Evolutionary conservation across 2,113 vertebrate genomes (phyloP).

Genomic region (Clarias gariepinus): DNA sequence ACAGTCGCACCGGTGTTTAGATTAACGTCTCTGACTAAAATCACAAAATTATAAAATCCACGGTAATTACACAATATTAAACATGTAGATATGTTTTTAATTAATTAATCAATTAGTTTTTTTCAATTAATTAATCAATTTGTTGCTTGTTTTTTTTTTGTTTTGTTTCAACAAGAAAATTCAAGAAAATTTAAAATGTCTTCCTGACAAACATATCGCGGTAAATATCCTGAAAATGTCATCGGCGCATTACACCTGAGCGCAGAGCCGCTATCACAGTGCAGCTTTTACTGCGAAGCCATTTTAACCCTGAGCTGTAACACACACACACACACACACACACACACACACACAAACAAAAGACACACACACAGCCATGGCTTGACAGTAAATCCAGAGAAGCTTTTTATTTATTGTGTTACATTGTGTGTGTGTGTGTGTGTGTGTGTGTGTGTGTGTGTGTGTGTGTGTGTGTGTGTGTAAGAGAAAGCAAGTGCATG

Average conservation of each 20-base stretch:
- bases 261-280: not conserved
- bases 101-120: not conserved
- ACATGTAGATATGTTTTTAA: not conserved
- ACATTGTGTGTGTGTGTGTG: slow-evolving; percentile 21
- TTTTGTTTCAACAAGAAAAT: not conserved
- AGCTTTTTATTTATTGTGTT: not conserved
- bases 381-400: slow-evolving; percentile 35
- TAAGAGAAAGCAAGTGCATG: slow-evolving; percentile 20
- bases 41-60: not conserved
- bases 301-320: not conserved
- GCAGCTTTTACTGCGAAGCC: not conserved
- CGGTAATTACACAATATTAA: no score
- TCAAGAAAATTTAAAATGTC: not conserved
- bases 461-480: slow-evolving; percentile 24
- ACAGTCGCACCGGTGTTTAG: not conserved
- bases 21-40: not conserved
- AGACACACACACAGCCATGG: not conserved
- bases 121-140: no score
- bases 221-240: not conserved
- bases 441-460: slow-evolving; percentile 40
- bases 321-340: slow-evolving; percentile 6
- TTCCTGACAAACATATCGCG: not conserved
- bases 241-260: not conserved
- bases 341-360: slow-evolving; percentile 15
- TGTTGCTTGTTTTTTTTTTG: no score